Conservation (phyloP, 2,888 invertebrate species). For the Venusia cambrica region DNA sequence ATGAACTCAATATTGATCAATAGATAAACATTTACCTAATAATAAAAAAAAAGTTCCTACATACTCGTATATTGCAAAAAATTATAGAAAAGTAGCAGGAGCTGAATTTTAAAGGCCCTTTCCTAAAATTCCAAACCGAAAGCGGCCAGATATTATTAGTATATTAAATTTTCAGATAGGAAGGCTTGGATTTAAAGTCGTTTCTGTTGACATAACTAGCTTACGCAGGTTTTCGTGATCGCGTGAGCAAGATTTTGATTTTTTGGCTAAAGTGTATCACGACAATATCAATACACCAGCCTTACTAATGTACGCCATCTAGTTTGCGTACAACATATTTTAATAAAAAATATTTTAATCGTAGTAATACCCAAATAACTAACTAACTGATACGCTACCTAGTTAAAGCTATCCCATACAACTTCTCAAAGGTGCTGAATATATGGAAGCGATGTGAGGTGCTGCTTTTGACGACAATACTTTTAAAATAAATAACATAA, state of each 20-base stretch:
- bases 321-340: too few species aligned
- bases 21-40: neutral
- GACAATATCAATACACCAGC: too few species aligned
- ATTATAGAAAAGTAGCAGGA: conserved; percentile 13
- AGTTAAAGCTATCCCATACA: conserved; percentile 81
- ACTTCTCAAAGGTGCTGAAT: conserved; percentile 68
- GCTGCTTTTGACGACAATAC: conserved; percentile 31
- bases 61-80: conserved; percentile 2
- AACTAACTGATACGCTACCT: conserved; percentile 45
- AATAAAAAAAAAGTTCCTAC: neutral
- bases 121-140: conserved; percentile 22
- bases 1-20: conserved; percentile 2
- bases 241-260: too few species aligned
- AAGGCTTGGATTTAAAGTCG: too few species aligned
- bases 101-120: conserved; percentile 17
- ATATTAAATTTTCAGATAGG: too few species aligned
- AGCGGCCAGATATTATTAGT: too few species aligned
- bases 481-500: too few species aligned
- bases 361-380: conserved; percentile 46
- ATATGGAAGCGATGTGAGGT: conserved; percentile 56
- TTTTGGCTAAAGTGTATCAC: too few species aligned
- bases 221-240: too few species aligned
- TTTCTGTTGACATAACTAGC: too few species aligned
- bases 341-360: conserved; percentile 18
- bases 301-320: too few species aligned